A percentile compares a stretch with the other conserved stretches of the same genome.
These are phyloP conservation scores for Hartigia nigra DNA, from an alignment of 2,888 invertebrate genomes.

Conservation along the genomic window DNA sequence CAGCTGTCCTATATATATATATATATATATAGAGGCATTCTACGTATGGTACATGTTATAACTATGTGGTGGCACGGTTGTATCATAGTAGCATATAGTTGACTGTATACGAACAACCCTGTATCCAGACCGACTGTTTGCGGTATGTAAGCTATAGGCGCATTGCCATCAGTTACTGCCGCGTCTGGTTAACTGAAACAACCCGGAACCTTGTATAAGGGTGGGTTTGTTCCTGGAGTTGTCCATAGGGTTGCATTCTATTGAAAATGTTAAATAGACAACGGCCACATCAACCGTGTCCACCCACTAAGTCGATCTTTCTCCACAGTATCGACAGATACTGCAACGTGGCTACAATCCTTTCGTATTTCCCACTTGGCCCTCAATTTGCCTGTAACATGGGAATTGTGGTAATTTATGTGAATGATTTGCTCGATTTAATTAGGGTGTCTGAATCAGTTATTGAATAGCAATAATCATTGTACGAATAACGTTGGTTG, in stretches of 20 bases:
- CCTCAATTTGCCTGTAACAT: background rate
- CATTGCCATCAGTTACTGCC: conserved; percentile 1
- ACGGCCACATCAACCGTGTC: background rate
- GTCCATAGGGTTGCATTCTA: background rate
- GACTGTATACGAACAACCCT: background rate
- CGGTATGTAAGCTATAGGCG: conserved; percentile 2
- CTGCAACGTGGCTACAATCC: background rate
- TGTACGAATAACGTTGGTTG: background rate
- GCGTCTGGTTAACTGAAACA: conserved; percentile 3
- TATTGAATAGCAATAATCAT: background rate
- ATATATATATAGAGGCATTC: background rate
- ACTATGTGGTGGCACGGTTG: background rate
- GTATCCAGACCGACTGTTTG: conserved; percentile 1
- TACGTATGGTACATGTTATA: background rate
- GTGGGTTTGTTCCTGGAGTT: background rate
- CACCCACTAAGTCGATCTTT: background rate
- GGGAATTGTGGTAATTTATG: background rate
- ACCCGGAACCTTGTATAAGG: background rate
- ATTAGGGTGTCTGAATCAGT: background rate
- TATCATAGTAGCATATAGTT: background rate
- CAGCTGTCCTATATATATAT: too few species aligned
- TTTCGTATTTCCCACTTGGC: background rate
- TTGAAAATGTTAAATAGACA: background rate
- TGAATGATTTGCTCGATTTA: background rate
- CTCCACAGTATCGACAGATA: background rate